Evolutionary conservation across 1,140 invertebrate genomes (phyloP).

Genomic region (Cydia strobilella): DNA sequence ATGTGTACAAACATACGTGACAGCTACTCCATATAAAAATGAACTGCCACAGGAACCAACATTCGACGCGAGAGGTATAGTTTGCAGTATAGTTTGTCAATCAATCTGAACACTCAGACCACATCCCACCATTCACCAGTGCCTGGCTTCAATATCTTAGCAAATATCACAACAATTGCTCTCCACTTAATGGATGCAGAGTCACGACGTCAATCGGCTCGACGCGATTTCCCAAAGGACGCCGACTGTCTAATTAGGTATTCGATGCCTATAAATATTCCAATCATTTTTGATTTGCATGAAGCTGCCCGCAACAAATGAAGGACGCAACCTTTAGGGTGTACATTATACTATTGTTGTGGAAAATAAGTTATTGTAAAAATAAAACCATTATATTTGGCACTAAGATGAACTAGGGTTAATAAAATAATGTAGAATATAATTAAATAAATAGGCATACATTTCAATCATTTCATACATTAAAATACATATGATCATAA

Average conservation of each 20-base stretch:
- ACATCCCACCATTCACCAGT: not conserved
- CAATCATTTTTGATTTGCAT: constrained; percentile 62
- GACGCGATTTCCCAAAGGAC: constrained; percentile 67
- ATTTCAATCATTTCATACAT: too few species aligned
- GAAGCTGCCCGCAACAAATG: constrained; percentile 39
- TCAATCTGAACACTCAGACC: not conserved
- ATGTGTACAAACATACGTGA: too few species aligned
- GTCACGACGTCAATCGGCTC: constrained; percentile 55
- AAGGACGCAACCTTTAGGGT: not conserved
- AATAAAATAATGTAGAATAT: too few species aligned
- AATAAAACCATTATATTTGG: not conserved
- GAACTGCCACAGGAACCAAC: too few species aligned
- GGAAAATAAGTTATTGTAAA: not conserved
- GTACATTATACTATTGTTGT: not conserved
- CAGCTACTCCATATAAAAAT: too few species aligned
- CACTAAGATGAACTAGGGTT: too few species aligned
- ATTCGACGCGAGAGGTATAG: too few species aligned
- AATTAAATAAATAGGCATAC: too few species aligned
- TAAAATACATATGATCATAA: too few species aligned
- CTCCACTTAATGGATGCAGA: constrained; percentile 49
- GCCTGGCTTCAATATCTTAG: constrained; percentile 20
- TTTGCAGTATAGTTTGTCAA: too few species aligned
- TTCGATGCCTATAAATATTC: constrained; percentile 77
- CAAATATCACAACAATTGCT: constrained; percentile 18
- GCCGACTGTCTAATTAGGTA: constrained; percentile 65